A percentile compares a stretch with the other conserved stretches of the same genome.
Evolutionary conservation across 2,888 invertebrate genomes (phyloP).

Genomic region (Acleris laterana): DNA sequence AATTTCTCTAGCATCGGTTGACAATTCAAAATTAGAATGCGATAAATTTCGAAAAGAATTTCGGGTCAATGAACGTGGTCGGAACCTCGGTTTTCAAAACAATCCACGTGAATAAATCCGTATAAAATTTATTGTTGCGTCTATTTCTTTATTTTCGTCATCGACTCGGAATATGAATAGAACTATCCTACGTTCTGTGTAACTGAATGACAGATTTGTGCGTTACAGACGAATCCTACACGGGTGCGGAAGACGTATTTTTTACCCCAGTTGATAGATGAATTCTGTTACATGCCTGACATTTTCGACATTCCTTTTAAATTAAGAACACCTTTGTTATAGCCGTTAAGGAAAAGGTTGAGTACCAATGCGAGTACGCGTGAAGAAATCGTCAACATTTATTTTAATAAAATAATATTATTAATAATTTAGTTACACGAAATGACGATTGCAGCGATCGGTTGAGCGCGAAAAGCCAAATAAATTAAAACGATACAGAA

Average conservation of each 20-base stretch:
- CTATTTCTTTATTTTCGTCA: constrained; percentile 78
- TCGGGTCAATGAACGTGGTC: constrained; percentile 62
- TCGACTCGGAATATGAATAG: constrained; percentile 72
- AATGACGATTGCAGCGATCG: not conserved
- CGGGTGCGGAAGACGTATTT: constrained; percentile 48
- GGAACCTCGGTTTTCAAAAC: constrained; percentile 65
- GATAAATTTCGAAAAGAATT: constrained; percentile 66
- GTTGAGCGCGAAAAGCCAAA: constrained; percentile 26
- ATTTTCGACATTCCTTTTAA: constrained; percentile 27
- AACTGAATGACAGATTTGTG: constrained; percentile 80
- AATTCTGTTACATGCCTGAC: constrained; percentile 51
- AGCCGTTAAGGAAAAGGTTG: constrained; percentile 2
- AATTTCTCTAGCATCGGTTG: constrained; percentile 34
- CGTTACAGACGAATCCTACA: constrained; percentile 65
- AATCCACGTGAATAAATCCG: constrained; percentile 63
- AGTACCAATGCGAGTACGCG: too few species aligned
- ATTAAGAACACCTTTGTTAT: constrained; percentile 28
- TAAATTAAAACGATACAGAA: constrained; percentile 46
- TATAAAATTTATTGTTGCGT: constrained; percentile 71
- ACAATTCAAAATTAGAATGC: constrained; percentile 59
- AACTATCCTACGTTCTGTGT: constrained; percentile 50
- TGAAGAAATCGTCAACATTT: too few species aligned
- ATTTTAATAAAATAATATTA: too few species aligned
- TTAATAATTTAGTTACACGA: too few species aligned
- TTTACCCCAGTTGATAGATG: constrained; percentile 48